Evolutionary conservation across 2,113 vertebrate species (phyloP).

Genomic region (Gorilla gorilla): DNA sequence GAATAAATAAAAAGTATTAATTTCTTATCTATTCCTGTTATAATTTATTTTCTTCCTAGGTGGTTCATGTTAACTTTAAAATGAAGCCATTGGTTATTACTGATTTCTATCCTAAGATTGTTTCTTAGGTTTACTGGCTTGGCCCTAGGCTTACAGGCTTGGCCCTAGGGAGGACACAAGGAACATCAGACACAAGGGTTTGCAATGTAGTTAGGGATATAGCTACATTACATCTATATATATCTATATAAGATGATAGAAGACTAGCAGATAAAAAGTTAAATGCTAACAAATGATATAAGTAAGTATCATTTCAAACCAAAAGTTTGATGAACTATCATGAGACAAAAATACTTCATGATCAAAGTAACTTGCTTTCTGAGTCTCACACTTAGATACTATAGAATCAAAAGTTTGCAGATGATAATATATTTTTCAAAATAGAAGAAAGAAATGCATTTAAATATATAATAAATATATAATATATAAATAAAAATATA

Average conservation of each 20-base stretch:
- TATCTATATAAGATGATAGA: background rate
- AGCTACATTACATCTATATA: background rate
- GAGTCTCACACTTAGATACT: background rate
- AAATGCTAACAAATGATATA: background rate
- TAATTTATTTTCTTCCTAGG: background rate
- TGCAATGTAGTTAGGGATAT: background rate
- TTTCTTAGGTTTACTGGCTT: background rate
- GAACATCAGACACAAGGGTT: background rate
- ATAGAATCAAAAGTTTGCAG: background rate
- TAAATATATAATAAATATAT: background rate
- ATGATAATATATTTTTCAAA: background rate
- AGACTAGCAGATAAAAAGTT: background rate
- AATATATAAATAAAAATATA: too few species aligned
- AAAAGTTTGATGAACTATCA: background rate
- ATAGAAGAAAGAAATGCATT: background rate
- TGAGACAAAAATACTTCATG: background rate
- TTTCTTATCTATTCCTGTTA: background rate
- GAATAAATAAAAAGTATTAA: background rate
- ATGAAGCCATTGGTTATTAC: slow-evolving; percentile 7
- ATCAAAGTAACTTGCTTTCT: slow-evolving; percentile 29
- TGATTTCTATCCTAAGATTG: background rate
- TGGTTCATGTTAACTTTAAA: background rate
- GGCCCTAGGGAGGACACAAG: background rate
- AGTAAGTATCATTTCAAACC: background rate
- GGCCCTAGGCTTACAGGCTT: background rate